Percentiles rank a stretch among this genome's conserved stretches.
These are phyloP conservation scores for Archivesica marissinica DNA, from an alignment of 1,140 invertebrate species.

Conservation along the genomic window DNA sequence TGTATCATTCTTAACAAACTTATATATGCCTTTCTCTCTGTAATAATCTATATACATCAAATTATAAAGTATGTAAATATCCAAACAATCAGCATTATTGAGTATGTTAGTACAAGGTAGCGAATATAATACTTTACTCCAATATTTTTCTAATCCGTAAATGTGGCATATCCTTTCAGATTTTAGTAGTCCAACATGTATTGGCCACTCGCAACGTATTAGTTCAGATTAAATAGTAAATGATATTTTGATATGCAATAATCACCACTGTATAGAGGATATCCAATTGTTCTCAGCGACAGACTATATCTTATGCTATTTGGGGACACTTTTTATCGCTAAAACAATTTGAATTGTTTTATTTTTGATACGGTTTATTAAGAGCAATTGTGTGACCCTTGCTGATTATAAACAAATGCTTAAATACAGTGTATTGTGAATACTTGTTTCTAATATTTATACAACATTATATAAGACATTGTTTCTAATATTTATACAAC, in stretches of 20 bases:
- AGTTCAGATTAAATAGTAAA: conserved; percentile 16
- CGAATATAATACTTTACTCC: neutral
- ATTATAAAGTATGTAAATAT: too few species aligned
- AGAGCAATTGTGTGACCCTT: too few species aligned
- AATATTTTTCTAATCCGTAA: conserved; percentile 25
- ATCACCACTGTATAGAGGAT: conserved; percentile 1
- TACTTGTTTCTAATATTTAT: too few species aligned
- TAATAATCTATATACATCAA: too few species aligned
- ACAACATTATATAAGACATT: too few species aligned
- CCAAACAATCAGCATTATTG: too few species aligned
- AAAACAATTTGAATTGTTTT: neutral
- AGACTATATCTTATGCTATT: conserved; percentile 1
- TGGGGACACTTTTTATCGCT: neutral
- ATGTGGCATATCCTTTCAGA: conserved; percentile 7
- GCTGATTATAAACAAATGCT: neutral
- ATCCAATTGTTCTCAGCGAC: neutral
- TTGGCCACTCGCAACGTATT: neutral
- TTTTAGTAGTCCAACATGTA: neutral
- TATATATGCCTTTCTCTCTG: too few species aligned
- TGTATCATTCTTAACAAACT: too few species aligned
- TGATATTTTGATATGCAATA: conserved; percentile 31
- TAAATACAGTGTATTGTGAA: too few species aligned
- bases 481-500: too few species aligned
- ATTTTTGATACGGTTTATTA: too few species aligned
- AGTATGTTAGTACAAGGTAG: neutral